Percentiles rank a stretch among this genome's conserved stretches.
These are phyloP conservation scores for Acinonyx jubatus DNA, from an alignment of 2,113 vertebrate genomes.

Conservation along the genomic window DNA sequence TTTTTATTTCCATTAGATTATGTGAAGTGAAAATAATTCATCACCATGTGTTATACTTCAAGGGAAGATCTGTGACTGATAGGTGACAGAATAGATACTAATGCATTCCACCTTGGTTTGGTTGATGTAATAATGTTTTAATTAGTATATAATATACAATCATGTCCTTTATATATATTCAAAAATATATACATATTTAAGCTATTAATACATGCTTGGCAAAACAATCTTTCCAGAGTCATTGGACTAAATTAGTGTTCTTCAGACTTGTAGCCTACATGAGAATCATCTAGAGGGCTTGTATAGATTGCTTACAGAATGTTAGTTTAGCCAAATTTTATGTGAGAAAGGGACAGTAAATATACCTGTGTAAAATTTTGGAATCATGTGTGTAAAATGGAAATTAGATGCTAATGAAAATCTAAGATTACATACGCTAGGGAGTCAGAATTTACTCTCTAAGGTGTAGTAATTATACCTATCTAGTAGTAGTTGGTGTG, in stretches of 20 bases:
- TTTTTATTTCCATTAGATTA: constrained; percentile 4
- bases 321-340: not conserved
- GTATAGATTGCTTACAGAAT: not conserved
- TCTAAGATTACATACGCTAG: not conserved
- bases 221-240: not conserved
- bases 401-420: constrained; percentile 35
- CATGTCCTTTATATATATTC: not conserved
- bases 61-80: not conserved
- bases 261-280: not conserved
- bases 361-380: not conserved
- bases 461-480: not conserved
- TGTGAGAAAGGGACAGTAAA: not conserved
- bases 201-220: not conserved
- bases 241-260: not conserved
- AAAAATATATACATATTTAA: not conserved
- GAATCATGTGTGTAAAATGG: not conserved
- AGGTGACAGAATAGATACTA: not conserved
- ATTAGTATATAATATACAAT: not conserved
- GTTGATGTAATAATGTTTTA: not conserved
- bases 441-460: not conserved
- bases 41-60: not conserved
- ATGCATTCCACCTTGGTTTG: not conserved
- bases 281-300: not conserved
- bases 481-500: not conserved
- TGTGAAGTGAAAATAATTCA: not conserved